Base-by-base conservation (phyloP, 1,140 invertebrate species). In the Tachypleus tridentatus region DNA sequence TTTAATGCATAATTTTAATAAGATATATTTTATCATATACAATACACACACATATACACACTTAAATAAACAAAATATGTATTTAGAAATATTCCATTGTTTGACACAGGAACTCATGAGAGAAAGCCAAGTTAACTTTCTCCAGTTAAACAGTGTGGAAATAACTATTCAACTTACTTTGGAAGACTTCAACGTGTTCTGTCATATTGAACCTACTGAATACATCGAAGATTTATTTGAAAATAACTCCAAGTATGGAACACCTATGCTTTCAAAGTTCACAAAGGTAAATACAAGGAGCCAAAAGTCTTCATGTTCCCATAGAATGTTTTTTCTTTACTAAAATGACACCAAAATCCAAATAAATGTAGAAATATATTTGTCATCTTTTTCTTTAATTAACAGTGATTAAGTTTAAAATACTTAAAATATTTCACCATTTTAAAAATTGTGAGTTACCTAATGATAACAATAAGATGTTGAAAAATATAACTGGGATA, bases 201-300 rank as follows among this genome's bases (percentile, higher is more conserved):
- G 92, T 58, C 92, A 97, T 79, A 98, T 99, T 71, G 95, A 98
- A 78, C 91, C 91, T 54, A 98, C 95, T 3, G 96, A 99, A 77
- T 99, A 98, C 78, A 87, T 99, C 51, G 94, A 98, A 76, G 93
- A 98, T 80, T 80, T 98, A 57, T 98, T 98, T 79, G 84, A 89
- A 73, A 79, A 97, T 51, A 85, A 86, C 67, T 91, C 91, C 69
- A 86, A 86, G 73, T 97, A 94, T 78, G 93, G 93, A 4, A 89
- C 86, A 67, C 92, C 93, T 10, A 93, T 93, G 85, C 80, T 98
- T 57, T 86, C 87, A 67, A 87, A 93, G 75, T 98, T 99, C 80
- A 88, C 90, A 49, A 89, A 95, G 77, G 82, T 83, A 67, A 72
- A 49, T 61, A 3, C 3, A 29, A 29, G 29, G 29, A 29, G 29